Percentiles rank a stretch among this genome's conserved stretches.
These are phyloP conservation scores for Mesoclemmys tuberculata DNA, from an alignment of 2,113 vertebrate species.

Conservation along the genomic window DNA sequence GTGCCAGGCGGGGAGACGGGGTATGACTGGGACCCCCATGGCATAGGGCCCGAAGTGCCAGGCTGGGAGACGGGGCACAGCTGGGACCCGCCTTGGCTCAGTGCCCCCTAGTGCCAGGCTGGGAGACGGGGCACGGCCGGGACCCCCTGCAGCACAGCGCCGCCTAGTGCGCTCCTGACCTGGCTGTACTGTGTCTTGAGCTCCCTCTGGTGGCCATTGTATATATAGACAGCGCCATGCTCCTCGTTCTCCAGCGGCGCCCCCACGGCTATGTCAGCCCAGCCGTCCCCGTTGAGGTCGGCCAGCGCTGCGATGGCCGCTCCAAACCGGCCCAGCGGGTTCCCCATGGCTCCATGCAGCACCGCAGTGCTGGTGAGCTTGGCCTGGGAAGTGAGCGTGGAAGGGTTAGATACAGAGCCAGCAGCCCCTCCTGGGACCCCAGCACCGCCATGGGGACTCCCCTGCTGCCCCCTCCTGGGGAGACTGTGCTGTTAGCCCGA, in stretches of 20 bases:
- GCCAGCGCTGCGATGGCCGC: constrained; percentile 77
- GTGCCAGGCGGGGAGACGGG: no score
- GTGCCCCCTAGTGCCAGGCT: no score
- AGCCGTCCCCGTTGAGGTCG: constrained; percentile 85
- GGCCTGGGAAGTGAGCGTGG: neutral
- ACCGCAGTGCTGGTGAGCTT: neutral
- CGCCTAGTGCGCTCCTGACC: constrained; percentile 53
- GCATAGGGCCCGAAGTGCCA: no score
- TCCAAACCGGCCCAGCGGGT: constrained; percentile 81
- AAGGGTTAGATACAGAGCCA: neutral
- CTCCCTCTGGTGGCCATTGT: constrained; percentile 73
- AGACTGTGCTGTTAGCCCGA: neutral
- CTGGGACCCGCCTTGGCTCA: neutral
- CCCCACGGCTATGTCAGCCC: constrained; percentile 84
- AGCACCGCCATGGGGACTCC: no score
- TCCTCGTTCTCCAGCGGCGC: constrained; percentile 82
- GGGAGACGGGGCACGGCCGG: no score
- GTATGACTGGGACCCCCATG: neutral
- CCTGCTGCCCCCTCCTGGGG: neutral
- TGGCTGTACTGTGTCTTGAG: constrained; percentile 73
- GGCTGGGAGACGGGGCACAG: neutral
- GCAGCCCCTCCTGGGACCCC: neutral
- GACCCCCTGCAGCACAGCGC: no score
- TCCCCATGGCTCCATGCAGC: constrained; percentile 56
- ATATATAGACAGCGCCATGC: constrained; percentile 84